Conservation (phyloP, 2,113 vertebrate species). For the Acrocephalus kingi region DNA sequence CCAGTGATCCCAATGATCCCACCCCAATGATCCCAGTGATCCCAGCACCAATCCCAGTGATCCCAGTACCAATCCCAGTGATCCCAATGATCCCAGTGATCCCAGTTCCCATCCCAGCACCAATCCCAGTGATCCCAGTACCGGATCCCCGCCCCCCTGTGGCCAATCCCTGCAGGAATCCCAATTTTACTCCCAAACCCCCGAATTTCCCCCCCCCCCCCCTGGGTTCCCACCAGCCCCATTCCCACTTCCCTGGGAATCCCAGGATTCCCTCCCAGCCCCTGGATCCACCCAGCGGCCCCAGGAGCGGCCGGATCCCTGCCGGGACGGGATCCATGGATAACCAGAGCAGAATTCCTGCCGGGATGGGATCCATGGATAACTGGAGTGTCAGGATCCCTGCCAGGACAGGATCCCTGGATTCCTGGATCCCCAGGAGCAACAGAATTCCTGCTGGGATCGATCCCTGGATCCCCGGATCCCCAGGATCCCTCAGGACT, state of each 20-base stretch:
- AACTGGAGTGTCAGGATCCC: too few species aligned
- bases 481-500: too few species aligned
- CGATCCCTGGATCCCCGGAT: too few species aligned
- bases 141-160: fast-evolving
- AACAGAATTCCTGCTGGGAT: too few species aligned
- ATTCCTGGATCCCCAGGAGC: too few species aligned
- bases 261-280: background rate
- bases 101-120: background rate
- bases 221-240: fast-evolving
- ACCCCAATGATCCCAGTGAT: background rate
- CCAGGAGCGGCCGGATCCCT: fast-evolving
- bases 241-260: background rate
- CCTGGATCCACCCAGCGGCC: too few species aligned
- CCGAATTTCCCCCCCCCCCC: too few species aligned
- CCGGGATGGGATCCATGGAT: fast-evolving
- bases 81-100: background rate
- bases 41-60: background rate
- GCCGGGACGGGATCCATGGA: fast-evolving
- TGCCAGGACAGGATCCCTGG: too few species aligned
- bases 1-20: background rate
- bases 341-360: too few species aligned
- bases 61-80: too few species aligned
- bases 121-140: background rate
- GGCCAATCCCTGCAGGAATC: background rate
- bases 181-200: fast-evolving